phyloP scores from a whole-genome alignment of 2,113 vertebrate species.

The Lucifuga dentata region DNA sequence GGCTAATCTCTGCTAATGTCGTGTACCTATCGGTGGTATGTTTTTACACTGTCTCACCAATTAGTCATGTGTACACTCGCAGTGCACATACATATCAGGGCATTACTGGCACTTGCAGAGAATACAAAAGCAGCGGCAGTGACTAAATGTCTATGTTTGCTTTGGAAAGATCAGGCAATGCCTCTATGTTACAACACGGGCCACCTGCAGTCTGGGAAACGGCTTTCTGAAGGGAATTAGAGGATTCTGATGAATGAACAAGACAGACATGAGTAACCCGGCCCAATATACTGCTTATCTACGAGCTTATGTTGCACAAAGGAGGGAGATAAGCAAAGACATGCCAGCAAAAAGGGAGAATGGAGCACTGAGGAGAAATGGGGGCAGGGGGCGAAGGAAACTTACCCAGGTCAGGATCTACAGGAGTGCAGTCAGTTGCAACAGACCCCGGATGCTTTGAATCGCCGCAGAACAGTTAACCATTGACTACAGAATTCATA shows the following conservation, averaged over 20 bases:
- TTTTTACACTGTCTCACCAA: constrained; percentile 54
- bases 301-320: constrained; percentile 79
- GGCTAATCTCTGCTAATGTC: constrained; percentile 59
- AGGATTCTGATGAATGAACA: constrained; percentile 75
- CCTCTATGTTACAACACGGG: constrained; percentile 55
- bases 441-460: constrained; percentile 68
- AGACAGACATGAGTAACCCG: constrained; percentile 77
- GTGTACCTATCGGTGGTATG: constrained; percentile 59
- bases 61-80: constrained; percentile 70
- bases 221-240: constrained; percentile 70
- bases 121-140: constrained; percentile 67
- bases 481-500: constrained; percentile 72
- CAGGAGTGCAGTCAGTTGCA: constrained; percentile 63
- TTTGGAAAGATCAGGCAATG: constrained; percentile 52
- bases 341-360: constrained; percentile 50
- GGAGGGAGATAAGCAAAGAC: constrained; percentile 73
- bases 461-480: constrained; percentile 76
- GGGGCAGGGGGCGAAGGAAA: constrained; percentile 36
- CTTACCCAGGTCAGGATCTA: constrained; percentile 56
- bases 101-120: constrained; percentile 53
- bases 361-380: constrained; percentile 49
- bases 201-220: constrained; percentile 74
- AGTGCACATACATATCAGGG: constrained; percentile 45
- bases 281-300: constrained; percentile 77
- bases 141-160: constrained; percentile 80